Evolutionary conservation across 2,888 invertebrate genomes (phyloP).

Genomic region (Hypselothyrea guttata): DNA sequence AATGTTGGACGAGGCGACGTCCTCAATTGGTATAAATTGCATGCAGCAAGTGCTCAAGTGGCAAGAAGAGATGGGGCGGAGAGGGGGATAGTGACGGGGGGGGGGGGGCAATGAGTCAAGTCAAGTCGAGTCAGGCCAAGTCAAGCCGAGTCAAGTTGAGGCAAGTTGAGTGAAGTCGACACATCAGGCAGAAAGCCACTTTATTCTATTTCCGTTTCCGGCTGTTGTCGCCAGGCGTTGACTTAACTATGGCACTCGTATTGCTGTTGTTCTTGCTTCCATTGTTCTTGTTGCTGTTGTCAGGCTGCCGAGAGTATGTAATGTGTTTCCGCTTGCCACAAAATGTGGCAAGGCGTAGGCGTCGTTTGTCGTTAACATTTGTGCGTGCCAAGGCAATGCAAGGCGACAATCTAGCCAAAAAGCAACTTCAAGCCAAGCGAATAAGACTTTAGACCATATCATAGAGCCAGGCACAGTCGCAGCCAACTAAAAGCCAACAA

Average conservation of each 20-base stretch:
- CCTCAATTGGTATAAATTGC: constrained; percentile 64
- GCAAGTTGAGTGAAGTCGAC: constrained; percentile 17
- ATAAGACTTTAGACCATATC: neutral
- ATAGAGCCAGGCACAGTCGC: too few species aligned
- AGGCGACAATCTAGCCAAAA: constrained; percentile 51
- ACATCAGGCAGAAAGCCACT: constrained; percentile 71
- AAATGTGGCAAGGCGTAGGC: constrained; percentile 52
- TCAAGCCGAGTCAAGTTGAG: neutral
- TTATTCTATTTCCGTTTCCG: constrained; percentile 76
- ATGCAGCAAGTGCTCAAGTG: constrained; percentile 36
- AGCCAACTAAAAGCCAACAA: constrained; percentile 14
- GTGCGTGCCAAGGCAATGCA: constrained; percentile 62
- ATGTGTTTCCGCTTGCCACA: constrained; percentile 73
- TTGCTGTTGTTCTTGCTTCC: constrained; percentile 15
- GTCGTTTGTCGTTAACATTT: constrained; percentile 20
- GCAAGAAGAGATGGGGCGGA: too few species aligned
- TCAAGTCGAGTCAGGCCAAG: neutral
- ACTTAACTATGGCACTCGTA: constrained; percentile 16
- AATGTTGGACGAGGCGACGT: constrained; percentile 58
- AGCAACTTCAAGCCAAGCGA: constrained; percentile 42
- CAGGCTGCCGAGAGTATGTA: constrained; percentile 72
- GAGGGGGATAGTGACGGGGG: too few species aligned
- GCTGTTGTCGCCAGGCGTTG: constrained; percentile 62
- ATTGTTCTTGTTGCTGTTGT: constrained; percentile 46
- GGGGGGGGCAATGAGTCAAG: neutral